Percentiles rank a stretch among this genome's conserved stretches.
Evolutionary conservation across 2,888 invertebrate species (phyloP).

Genomic region (Xiphydria camelus): DNA sequence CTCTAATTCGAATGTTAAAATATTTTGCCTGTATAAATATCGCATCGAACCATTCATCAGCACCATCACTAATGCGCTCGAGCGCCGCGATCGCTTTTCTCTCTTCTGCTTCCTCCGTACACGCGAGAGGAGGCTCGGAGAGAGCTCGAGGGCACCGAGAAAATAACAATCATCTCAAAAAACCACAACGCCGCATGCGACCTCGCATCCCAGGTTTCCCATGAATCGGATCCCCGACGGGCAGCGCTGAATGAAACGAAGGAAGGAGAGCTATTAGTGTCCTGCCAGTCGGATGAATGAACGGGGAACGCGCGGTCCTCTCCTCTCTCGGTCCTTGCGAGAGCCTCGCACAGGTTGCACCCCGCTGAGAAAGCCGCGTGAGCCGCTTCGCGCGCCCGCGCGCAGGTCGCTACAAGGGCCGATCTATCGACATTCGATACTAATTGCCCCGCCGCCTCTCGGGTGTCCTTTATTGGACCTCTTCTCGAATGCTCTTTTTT

Average conservation of each 20-base stretch:
- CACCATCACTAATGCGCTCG: too few species aligned
- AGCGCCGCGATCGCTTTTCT: too few species aligned
- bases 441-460: conserved; percentile 41
- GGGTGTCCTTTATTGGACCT: conserved; percentile 10
- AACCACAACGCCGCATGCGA: conserved; percentile 16
- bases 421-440: conserved; percentile 51
- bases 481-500: neutral
- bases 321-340: conserved; percentile 37
- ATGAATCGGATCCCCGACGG: conserved; percentile 40
- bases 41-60: too few species aligned
- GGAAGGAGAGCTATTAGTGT: conserved; percentile 41
- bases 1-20: too few species aligned
- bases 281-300: conserved; percentile 28
- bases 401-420: conserved; percentile 37
- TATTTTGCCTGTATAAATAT: too few species aligned
- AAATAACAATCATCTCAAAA: conserved; percentile 18
- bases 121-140: too few species aligned
- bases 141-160: too few species aligned
- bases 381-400: conserved; percentile 29
- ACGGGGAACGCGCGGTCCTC: conserved; percentile 29
- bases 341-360: conserved; percentile 44
- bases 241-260: conserved; percentile 45
- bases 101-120: too few species aligned
- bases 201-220: conserved; percentile 30
- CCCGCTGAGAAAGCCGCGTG: conserved; percentile 36